Conservation (phyloP, 2,113 vertebrate genomes). For the Sphyrna mokarran region DNA sequence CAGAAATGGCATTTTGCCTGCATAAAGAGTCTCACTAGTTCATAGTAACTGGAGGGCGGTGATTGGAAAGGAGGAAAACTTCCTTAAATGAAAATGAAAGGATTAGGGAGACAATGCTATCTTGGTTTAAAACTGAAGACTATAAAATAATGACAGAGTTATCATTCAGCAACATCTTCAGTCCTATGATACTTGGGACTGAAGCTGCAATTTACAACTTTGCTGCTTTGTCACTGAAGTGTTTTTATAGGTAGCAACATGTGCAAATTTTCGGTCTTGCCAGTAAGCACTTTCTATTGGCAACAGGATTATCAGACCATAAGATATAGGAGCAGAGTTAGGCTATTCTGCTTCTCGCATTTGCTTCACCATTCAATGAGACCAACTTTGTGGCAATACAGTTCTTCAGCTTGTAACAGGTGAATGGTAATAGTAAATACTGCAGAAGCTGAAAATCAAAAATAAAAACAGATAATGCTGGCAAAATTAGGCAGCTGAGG, state of each 20-base stretch:
- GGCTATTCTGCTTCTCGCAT: too few species aligned
- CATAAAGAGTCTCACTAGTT: not conserved
- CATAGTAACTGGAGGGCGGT: not conserved
- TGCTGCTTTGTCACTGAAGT: not conserved
- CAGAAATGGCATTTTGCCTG: not conserved
- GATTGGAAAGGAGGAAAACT: not conserved
- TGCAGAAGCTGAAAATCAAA: too few species aligned
- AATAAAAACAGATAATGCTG: too few species aligned
- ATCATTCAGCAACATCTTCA: not conserved
- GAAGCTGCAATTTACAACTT: slow-evolving; percentile 1
- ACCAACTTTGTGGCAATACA: not conserved
- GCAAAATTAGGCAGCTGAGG: too few species aligned
- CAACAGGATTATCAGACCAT: not conserved
- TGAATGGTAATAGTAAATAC: too few species aligned
- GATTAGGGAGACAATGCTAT: not conserved
- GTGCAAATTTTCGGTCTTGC: not conserved
- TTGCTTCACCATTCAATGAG: too few species aligned
- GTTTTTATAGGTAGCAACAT: not conserved
- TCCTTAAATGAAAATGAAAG: slow-evolving; percentile 34
- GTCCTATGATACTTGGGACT: not conserved
- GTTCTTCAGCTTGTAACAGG: not conserved
- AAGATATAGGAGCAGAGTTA: too few species aligned
- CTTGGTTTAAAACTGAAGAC: not conserved
- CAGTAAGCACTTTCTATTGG: not conserved
- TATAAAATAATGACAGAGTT: not conserved